Percentiles rank a stretch among this genome's conserved stretches.
Evolutionary conservation across 2,888 invertebrate genomes (phyloP).

Genomic region (Chalcis sispes): DNA sequence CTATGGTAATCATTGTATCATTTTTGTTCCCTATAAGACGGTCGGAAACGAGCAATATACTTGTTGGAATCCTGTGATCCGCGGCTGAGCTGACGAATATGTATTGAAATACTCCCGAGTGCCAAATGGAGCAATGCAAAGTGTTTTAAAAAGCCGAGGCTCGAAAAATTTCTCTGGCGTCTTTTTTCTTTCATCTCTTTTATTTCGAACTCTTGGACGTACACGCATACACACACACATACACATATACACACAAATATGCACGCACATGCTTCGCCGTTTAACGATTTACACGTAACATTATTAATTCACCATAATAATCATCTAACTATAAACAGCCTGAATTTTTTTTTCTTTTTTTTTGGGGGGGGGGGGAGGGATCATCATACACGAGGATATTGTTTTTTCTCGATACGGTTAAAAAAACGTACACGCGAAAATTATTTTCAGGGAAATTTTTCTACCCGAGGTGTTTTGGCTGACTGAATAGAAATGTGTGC

Average conservation of each 20-base stretch:
- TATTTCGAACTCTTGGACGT: background rate
- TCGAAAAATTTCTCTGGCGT: conserved; percentile 11
- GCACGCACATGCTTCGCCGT: background rate
- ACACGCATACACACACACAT: background rate
- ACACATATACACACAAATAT: background rate
- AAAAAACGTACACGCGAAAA: background rate
- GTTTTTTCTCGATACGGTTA: too few relatives aligned
- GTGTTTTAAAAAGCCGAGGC: conserved; percentile 34
- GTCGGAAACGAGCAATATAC: background rate
- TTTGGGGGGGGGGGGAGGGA: background rate
- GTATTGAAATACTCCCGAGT: conserved; percentile 70
- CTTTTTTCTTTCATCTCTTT: background rate
- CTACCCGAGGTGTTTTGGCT: background rate
- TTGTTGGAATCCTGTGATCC: conserved; percentile 36
- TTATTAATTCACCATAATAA: background rate
- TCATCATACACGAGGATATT: background rate
- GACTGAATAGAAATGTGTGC: conserved; percentile 36
- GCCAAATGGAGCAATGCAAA: conserved; percentile 65
- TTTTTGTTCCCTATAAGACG: too few relatives aligned
- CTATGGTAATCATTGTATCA: too few relatives aligned
- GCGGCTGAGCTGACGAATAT: conserved; percentile 48
- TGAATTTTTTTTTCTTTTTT: too few relatives aligned
- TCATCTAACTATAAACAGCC: too few relatives aligned
- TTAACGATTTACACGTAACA: background rate
- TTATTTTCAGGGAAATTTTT: conserved; percentile 5